Evolutionary conservation across 2,113 vertebrate genomes (phyloP), one percentile per base, ranked within the genome.

Genomic region (Agapornis roseicollis): DNA sequence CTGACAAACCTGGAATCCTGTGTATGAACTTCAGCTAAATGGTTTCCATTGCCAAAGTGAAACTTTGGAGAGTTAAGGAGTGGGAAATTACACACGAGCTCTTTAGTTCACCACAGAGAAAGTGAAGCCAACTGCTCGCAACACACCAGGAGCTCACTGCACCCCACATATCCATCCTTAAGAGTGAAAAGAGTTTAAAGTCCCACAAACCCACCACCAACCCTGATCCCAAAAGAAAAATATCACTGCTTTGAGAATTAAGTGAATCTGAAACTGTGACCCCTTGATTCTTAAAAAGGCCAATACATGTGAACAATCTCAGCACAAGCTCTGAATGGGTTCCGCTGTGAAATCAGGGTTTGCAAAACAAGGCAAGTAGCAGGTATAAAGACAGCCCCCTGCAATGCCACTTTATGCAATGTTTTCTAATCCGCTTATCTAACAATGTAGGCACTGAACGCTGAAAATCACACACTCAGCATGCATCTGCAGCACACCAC

Each of bases 271-370:
- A 89, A 96, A 95, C 92, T 89, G 97, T 97, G 96, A 96, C 92
- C 97, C 96, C 94, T 92, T 6, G 81, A 37, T 76, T 96, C 60
- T 74, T 81, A 53, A 95, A 94, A 98, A 97, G 96, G 97, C 97
- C 96, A 97, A 95, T 97, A 97, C 96, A 95, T 94, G 95, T 93
- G 98, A 98, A 97, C 97, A 85, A 93, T 85, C 85, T 89, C 77
- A n/a, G 31, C 1, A n/a, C 19, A 25, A 52, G 86, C 65, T 65
- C 96, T 94, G 88, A 86, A 93, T 31, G 78, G 85, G 94, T 27
- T 68, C 79, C 12, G 56, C 95, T 82, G 72, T 86, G 89, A 93
- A 92, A 92, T 84, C 42, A 47, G 80, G 81, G 91, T 70, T 77
- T 93, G 95, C 93, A 74, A 83, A 93, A 93, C 94, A 91, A 93